Base-by-base conservation (phyloP, 2,113 vertebrate species). In the Psilopsiagon aymara region DNA sequence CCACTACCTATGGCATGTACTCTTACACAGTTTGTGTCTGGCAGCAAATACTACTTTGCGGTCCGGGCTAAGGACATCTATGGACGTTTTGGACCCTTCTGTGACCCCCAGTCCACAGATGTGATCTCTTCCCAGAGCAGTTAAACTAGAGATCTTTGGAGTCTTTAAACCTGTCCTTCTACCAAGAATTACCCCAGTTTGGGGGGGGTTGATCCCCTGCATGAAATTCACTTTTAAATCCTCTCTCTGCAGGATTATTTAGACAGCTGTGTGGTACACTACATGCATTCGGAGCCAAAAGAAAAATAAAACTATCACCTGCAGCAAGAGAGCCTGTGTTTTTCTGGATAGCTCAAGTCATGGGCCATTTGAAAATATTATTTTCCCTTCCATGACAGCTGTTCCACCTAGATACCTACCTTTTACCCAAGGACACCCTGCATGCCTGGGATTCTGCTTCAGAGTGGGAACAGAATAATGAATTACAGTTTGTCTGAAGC, bases 1-100 rank as follows among this genome's bases (percentile, higher is more conserved):
- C 99, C 99, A 0, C 95, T 99, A 37, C 99, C 99, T 13, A 99
- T 99, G 99, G 99, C 99, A 31, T 99, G 99, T 95, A 99, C 99
- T 14, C 99, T 99, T 62, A 99, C 99, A 3, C 99, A 99, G 98
- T 99, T 99, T 76, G 99, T 99, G 81, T 99, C 99, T 37, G 99
- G 99, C 75, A 99, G 99, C 97, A 99, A 99, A 51, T 99, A 99
- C 92, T 99, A 99, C 97, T 99, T 99, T 84, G 99, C 99, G 2
- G 99, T 99, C 53, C 98, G 99, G 92, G 99, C 99, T 94, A 99
- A 99, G 97, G 99, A 99, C 95, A 97, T 99, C 82, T 99, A 99
- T n/a, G 99, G 99, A 71, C 99, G 99, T 66, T 99, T 99, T 88
- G 99, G 99, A 96, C 97, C 98, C 39, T 99, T 99, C 98, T 99